These are phyloP conservation scores for Pemphigus obesinymphae DNA, from an alignment of 1,140 invertebrate genomes.

Conservation along the genomic window DNA sequence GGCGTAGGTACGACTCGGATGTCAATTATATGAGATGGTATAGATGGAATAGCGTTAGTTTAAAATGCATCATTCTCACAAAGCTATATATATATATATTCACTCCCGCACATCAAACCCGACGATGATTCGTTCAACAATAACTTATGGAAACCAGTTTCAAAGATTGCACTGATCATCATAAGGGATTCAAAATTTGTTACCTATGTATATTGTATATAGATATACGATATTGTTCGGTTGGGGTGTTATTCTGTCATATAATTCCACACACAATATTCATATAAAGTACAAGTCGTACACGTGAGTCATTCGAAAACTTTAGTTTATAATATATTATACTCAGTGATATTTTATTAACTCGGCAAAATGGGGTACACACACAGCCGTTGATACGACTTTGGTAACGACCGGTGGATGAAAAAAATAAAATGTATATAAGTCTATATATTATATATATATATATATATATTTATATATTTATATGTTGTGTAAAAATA, in stretches of 20 bases:
- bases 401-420: no score
- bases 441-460: background rate
- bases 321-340: background rate
- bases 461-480: background rate
- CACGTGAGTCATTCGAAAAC: background rate
- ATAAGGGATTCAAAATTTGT: background rate
- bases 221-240: no score
- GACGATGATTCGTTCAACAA: background rate
- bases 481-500: background rate
- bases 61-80: slow-evolving; percentile 16
- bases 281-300: background rate
- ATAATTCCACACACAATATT: no score
- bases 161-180: no score
- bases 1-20: background rate
- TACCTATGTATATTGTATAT: no score
- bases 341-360: background rate
- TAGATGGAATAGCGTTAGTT: background rate
- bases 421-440: background rate
- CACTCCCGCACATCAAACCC: background rate
- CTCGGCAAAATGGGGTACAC: background rate
- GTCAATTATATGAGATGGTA: background rate
- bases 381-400: background rate
- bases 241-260: no score
- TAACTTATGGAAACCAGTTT: background rate
- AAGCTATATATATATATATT: background rate